Percentiles rank a stretch among this genome's conserved stretches.
Conservation (phyloP, 2,797 vertebrate species). For the Holocentrus rufus region DNA sequence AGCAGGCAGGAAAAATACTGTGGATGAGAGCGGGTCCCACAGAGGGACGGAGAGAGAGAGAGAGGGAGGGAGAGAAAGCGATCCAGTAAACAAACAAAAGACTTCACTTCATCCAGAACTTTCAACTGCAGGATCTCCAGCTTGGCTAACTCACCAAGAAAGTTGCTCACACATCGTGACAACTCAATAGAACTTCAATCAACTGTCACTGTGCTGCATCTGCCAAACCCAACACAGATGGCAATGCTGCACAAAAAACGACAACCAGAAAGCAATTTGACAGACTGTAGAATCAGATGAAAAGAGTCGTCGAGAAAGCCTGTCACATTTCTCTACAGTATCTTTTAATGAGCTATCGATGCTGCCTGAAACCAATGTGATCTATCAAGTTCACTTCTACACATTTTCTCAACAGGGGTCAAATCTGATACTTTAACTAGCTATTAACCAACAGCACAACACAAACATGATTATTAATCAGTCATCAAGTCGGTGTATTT, state of each 20-base stretch:
- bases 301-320: not conserved
- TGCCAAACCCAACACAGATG: conserved; percentile 60
- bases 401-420: not conserved
- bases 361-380: conserved; percentile 5
- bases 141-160: conserved; percentile 27
- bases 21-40: conserved; percentile 1
- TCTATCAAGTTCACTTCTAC: conserved; percentile 29
- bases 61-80: not conserved
- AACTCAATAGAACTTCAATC: conserved; percentile 49
- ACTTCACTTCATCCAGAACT: conserved; percentile 15
- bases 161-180: conserved; percentile 35
- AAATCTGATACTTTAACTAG: not conserved
- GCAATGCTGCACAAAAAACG: conserved; percentile 21
- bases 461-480: conserved; percentile 13
- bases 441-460: not conserved
- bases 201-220: conserved; percentile 48
- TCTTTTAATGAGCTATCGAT: conserved; percentile 17
- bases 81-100: not conserved
- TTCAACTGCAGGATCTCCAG: conserved; percentile 21
- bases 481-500: not conserved
- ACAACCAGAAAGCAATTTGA: conserved; percentile 37
- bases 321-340: conserved; percentile 24
- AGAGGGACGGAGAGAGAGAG: conserved; percentile 21
- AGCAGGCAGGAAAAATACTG: conserved; percentile 89
- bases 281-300: conserved; percentile 26